Percentiles rank a stretch among this genome's conserved stretches.
Conservation (phyloP, 1,140 invertebrate genomes). For the Maconellicoccus hirsutus region DNA sequence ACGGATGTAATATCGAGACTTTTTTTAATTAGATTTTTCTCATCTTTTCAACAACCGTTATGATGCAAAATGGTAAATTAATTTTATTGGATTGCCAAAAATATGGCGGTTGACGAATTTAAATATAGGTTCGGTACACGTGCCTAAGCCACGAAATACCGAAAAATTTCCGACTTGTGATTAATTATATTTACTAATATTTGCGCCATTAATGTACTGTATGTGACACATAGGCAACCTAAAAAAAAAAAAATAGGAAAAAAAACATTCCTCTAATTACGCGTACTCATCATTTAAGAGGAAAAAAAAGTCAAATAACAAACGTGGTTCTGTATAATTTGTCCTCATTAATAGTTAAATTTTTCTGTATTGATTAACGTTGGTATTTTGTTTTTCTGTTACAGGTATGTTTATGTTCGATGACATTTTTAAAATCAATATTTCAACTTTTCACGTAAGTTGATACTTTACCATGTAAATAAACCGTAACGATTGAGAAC, state of each 20-base stretch:
- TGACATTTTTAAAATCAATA: not conserved
- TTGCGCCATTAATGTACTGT: not conserved
- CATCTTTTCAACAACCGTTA: too few species aligned
- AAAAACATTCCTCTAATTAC: not conserved
- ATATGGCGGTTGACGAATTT: too few species aligned
- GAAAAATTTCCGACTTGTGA: not conserved
- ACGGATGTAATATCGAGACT: too few species aligned
- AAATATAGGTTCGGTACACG: too few species aligned
- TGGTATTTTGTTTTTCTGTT: not conserved
- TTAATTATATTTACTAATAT: not conserved
- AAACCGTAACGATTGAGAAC: not conserved
- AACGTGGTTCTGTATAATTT: not conserved
- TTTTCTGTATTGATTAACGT: not conserved
- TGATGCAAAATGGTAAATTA: too few species aligned
- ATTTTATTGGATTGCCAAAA: too few species aligned
- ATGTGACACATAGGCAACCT: not conserved
- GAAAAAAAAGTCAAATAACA: not conserved
- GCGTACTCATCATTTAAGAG: not conserved
- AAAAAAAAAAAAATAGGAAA: too few species aligned
- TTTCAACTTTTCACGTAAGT: not conserved
- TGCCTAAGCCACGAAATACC: too few species aligned
- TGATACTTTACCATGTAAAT: not conserved
- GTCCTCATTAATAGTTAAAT: not conserved
- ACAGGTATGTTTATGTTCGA: not conserved
- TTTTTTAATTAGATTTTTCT: too few species aligned